phyloP scores from a whole-genome alignment of 2,888 invertebrate species.

The Rotaria sp. region DNA sequence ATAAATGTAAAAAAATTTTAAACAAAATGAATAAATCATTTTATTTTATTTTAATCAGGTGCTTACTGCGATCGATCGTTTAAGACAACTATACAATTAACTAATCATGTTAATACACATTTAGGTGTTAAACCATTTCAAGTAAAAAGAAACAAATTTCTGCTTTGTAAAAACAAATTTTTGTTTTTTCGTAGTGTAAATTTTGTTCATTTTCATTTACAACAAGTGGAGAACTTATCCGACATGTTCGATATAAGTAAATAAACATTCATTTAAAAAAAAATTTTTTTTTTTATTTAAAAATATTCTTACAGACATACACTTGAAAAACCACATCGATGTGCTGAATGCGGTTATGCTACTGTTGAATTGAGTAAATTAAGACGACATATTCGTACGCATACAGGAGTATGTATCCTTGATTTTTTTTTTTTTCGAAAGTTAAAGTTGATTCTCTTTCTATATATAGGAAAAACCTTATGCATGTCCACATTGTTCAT shows the following conservation, averaged over 20 bases:
- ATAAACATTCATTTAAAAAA: neutral
- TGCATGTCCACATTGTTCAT: conserved; percentile 89
- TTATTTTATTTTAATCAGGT: neutral
- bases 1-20: neutral
- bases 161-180: neutral
- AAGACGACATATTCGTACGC: conserved; percentile 81
- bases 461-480: conserved; percentile 47
- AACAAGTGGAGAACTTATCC: conserved; percentile 71
- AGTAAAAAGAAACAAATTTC: neutral
- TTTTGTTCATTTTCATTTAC: conserved; percentile 75
- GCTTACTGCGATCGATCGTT: conserved; percentile 36
- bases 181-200: conserved; percentile 26
- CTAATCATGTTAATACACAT: conserved; percentile 37
- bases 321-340: conserved; percentile 92
- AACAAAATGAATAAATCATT: neutral
- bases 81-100: conserved; percentile 26
- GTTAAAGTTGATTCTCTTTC: neutral
- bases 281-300: neutral
- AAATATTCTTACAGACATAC: conserved; percentile 66
- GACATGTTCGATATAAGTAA: conserved; percentile 69
- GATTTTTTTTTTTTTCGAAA: neutral
- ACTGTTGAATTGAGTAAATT: conserved; percentile 90
- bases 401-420: conserved; percentile 63
- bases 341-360: conserved; percentile 83
- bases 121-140: conserved; percentile 36